Base-by-base conservation (phyloP, 2,797 vertebrate genomes). In the Tapera naevia region DNA sequence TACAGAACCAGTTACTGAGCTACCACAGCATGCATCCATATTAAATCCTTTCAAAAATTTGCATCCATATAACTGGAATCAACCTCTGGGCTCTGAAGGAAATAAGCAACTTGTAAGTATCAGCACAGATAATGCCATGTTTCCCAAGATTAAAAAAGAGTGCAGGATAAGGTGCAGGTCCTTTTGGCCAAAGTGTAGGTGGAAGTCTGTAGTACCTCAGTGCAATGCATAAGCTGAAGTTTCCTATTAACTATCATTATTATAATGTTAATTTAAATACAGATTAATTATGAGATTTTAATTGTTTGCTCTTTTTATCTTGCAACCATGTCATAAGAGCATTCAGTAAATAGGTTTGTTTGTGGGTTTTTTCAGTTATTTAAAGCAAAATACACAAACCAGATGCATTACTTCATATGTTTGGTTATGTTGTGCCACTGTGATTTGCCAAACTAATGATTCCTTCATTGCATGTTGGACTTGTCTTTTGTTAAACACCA, bases 341-440 rank as follows among this genome's bases (percentile, higher is more conserved):
- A 25, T 66, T 69, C 58, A 66, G 17, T 86, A 88, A 91, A 78
- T n/a, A 27, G 43, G 37, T n/a, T 74, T 46, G 41, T 27, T 61
- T 86, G n/a, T 25, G 7, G 80, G n/a, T n/a, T n/a, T 88, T 75
- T 54, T 91, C 98, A 98, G 98, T 98, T 98, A 97, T 97, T 97
- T 97, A 96, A 97, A 96, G 86, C 97, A 98, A 96, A 96, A 96
- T 97, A 97, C 97, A 92, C 82, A 97, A 98, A 92, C 96, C 98
- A 98, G 98, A 98, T 98, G 98, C 96, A 97, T 98, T 98, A 88
- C 98, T 98, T 98, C 97, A 97, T 97, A 95, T 95, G 57, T 96
- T 97, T 89, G 95, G 88, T 97, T 97, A 16, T 64, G 89, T 96
- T 97, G 97, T 97, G 98, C 96, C 96, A 97, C 94, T 97, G 96